Conservation (phyloP, 2,888 invertebrate genomes). For the Sinohyriopsis cumingii region DNA sequence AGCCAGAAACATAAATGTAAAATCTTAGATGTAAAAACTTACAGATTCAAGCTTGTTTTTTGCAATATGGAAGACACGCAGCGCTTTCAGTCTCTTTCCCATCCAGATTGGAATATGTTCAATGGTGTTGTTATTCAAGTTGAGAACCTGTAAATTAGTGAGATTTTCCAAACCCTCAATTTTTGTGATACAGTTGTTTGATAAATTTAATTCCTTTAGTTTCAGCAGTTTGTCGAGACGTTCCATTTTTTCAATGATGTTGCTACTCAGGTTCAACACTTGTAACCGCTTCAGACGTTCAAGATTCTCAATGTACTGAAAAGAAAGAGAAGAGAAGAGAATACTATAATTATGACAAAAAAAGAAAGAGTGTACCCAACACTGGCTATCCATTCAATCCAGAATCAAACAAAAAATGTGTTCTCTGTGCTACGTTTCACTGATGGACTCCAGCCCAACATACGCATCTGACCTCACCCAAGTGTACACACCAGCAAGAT, state of each 20-base stretch:
- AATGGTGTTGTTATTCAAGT: conserved; percentile 65
- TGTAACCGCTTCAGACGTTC: conserved; percentile 64
- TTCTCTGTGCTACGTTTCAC: too few relatives aligned
- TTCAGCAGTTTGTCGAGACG: conserved; percentile 63
- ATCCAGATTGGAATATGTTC: conserved; percentile 67
- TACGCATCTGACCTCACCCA: too few relatives aligned
- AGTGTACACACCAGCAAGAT: too few relatives aligned
- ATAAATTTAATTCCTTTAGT: conserved; percentile 66
- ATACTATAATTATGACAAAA: neutral
- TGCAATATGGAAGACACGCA: conserved; percentile 61
- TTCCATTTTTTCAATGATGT: conserved; percentile 70
- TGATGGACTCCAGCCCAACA: too few relatives aligned
- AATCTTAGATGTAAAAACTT: conserved; percentile 29
- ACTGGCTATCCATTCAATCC: too few relatives aligned
- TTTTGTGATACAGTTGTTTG: conserved; percentile 62
- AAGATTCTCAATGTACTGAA: conserved; percentile 70
- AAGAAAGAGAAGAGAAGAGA: conserved; percentile 10
- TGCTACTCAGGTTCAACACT: conserved; percentile 62
- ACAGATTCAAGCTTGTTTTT: conserved; percentile 66
- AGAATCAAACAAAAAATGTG: too few relatives aligned
- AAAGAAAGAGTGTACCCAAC: neutral
- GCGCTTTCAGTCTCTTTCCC: conserved; percentile 61
- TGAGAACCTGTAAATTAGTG: conserved; percentile 60
- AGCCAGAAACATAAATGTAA: neutral
- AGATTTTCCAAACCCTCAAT: conserved; percentile 67